Evolutionary conservation across 2,888 invertebrate species (phyloP).

Genomic region (Nymphalis polychloros): DNA sequence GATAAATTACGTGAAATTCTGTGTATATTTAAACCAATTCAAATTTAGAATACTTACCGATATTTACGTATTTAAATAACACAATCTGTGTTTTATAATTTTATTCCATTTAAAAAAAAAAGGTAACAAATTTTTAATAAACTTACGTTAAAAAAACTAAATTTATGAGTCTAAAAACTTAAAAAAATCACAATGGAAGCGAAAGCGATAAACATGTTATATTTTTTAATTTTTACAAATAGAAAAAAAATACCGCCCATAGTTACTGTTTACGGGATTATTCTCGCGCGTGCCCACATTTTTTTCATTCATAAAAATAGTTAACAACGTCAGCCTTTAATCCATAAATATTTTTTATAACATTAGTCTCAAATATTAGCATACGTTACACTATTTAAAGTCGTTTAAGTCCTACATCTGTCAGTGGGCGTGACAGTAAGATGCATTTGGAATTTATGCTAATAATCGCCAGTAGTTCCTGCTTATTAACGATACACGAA

Average conservation of each 20-base stretch:
- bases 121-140: no score
- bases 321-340: conserved; percentile 48
- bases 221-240: background rate
- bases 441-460: conserved; percentile 69
- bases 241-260: conserved; percentile 25
- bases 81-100: no score
- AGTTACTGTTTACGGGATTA: conserved; percentile 37
- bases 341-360: conserved; percentile 35
- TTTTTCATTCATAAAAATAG: conserved; percentile 56
- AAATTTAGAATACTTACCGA: background rate
- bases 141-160: no score
- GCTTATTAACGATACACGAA: conserved; percentile 49
- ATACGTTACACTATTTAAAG: conserved; percentile 64
- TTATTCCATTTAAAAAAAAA: no score
- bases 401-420: conserved; percentile 62
- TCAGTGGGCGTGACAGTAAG: conserved; percentile 62
- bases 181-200: no score
- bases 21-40: conserved; percentile 6
- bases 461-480: conserved; percentile 48
- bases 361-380: conserved; percentile 53
- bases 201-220: no score
- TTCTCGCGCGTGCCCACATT: conserved; percentile 71
- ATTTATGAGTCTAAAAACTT: no score
- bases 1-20: conserved; percentile 33
- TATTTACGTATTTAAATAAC: background rate